A percentile compares a stretch with the other conserved stretches of the same genome.
phyloP scores from a whole-genome alignment of 1,140 invertebrate species.

The Eumeta japonica region DNA sequence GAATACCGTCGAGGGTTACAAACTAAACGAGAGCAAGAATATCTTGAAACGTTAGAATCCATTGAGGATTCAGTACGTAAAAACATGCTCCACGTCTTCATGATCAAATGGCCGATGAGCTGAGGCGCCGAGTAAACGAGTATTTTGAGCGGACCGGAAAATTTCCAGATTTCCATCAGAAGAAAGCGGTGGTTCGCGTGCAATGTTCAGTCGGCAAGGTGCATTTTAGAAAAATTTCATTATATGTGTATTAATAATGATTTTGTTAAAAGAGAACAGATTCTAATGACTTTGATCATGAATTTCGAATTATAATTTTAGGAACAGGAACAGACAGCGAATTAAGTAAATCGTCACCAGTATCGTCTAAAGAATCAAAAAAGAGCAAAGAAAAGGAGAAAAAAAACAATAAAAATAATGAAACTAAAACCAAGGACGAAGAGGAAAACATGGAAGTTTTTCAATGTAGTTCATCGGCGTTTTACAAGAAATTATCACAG shows the following conservation, averaged over 20 bases:
- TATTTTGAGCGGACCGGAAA: constrained; percentile 80
- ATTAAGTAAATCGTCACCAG: constrained; percentile 71
- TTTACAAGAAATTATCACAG: constrained; percentile 58
- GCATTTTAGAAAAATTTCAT: constrained; percentile 5
- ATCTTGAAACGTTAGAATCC: constrained; percentile 59
- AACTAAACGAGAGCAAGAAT: constrained; percentile 61
- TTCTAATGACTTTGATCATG: background rate
- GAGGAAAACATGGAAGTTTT: constrained; percentile 58
- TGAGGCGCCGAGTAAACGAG: constrained; percentile 80
- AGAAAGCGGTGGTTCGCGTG: constrained; percentile 81
- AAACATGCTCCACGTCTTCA: constrained; percentile 67
- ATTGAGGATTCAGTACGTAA: constrained; percentile 62
- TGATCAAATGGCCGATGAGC: constrained; percentile 81
- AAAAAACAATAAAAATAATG: constrained; percentile 39
- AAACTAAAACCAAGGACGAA: constrained; percentile 62
- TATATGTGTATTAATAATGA: constrained; percentile 2
- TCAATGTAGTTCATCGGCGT: constrained; percentile 60
- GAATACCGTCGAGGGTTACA: constrained; percentile 63
- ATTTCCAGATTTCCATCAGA: constrained; percentile 89
- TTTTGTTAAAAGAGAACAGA: constrained; percentile 2
- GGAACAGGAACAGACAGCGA: constrained; percentile 68
- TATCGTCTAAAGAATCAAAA: constrained; percentile 77
- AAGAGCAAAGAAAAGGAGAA: constrained; percentile 65
- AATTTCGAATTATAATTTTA: constrained; percentile 14
- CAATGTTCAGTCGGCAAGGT: constrained; percentile 78